phyloP scores from a whole-genome alignment of 2,888 invertebrate species.

The Corbicula japonica region DNA sequence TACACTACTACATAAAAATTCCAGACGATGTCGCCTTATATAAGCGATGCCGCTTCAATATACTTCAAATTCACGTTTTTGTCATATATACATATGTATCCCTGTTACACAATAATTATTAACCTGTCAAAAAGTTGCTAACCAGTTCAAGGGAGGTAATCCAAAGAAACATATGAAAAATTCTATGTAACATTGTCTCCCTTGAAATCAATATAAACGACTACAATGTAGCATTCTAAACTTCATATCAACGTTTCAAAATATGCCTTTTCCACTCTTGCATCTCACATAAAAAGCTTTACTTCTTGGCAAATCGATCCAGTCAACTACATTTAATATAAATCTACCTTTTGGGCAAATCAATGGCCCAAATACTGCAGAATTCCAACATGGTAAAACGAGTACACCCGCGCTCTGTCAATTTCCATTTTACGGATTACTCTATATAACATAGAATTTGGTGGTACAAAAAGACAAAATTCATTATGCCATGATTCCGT shows the following conservation, averaged over 20 bases:
- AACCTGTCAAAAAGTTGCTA: neutral
- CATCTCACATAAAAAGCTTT: slow-evolving; percentile 10
- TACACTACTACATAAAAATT: too few relatives aligned
- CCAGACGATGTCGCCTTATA: too few relatives aligned
- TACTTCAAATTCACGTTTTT: neutral
- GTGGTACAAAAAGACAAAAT: slow-evolving; percentile 29
- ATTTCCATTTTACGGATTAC: slow-evolving; percentile 34
- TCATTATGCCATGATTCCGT: slow-evolving; percentile 9
- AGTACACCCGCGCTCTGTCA: slow-evolving; percentile 11
- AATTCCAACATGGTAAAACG: slow-evolving; percentile 37
- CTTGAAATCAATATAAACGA: slow-evolving; percentile 6
- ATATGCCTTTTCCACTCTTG: slow-evolving; percentile 7
- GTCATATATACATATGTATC: neutral
- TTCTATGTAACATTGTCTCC: neutral
- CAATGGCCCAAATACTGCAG: slow-evolving; percentile 40
- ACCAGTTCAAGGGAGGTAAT: neutral
- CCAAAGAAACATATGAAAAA: neutral
- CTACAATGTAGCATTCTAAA: slow-evolving; percentile 7
- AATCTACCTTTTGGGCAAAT: slow-evolving; percentile 17
- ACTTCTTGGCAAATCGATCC: slow-evolving; percentile 15
- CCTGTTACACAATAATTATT: neutral
- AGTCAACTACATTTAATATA: slow-evolving; percentile 4
- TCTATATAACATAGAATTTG: slow-evolving; percentile 12
- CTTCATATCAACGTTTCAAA: neutral
- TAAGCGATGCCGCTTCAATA: neutral